Evolutionary conservation across 2,797 vertebrate species (phyloP).

Genomic region (Geotrypetes seraphini): DNA sequence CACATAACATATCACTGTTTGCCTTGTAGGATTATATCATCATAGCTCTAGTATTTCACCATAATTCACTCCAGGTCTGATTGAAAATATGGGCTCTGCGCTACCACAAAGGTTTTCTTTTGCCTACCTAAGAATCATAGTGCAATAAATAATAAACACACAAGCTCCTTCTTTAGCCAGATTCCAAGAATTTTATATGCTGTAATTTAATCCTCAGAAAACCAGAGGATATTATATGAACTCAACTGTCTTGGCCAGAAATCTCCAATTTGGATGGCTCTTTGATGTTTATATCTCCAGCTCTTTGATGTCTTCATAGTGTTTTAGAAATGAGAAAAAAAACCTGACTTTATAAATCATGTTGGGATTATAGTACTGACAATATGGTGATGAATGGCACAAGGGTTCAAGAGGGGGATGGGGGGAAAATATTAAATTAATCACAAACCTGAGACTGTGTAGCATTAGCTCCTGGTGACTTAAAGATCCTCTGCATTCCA

Average conservation of each 20-base stretch:
- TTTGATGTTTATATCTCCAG: constrained; percentile 63
- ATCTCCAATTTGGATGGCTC: constrained; percentile 54
- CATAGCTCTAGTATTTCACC: constrained; percentile 21
- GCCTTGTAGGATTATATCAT: constrained; percentile 20
- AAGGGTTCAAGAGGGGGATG: constrained; percentile 32
- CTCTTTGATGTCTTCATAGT: constrained; percentile 64
- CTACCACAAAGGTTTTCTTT: constrained; percentile 18
- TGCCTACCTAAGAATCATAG: constrained; percentile 10
- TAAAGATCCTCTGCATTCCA: constrained; percentile 47
- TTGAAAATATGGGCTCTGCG: constrained; percentile 33
- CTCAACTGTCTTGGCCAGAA: constrained; percentile 63
- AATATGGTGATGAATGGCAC: constrained; percentile 61
- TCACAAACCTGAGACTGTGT: constrained; percentile 42
- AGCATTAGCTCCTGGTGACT: constrained; percentile 39
- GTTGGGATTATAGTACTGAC: constrained; percentile 54
- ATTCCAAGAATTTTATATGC: constrained; percentile 65
- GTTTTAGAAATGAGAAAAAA: constrained; percentile 58
- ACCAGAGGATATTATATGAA: constrained; percentile 68
- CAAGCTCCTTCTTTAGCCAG: constrained; percentile 41
- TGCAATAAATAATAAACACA: constrained; percentile 53
- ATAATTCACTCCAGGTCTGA: constrained; percentile 30
- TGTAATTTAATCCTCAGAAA: constrained; percentile 60
- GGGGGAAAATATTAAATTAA: constrained; percentile 58
- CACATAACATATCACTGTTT: constrained; percentile 15
- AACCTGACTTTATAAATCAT: constrained; percentile 57